These are phyloP conservation scores for Palythoa grandis DNA, from an alignment of 92 coral and sea anemone genomes.

Conservation along the genomic window DNA sequence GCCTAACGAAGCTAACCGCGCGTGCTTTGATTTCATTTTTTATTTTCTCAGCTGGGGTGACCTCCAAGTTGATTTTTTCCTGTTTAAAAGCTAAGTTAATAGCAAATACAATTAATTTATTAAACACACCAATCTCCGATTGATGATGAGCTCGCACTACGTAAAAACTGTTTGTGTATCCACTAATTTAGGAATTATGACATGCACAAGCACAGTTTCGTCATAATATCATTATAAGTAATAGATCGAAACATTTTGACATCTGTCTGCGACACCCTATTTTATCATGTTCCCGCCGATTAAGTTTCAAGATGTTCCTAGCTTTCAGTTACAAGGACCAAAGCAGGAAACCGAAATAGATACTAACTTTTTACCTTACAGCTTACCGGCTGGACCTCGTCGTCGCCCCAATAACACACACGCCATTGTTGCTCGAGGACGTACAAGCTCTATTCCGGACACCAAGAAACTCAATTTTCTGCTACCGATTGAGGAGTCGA, in stretches of 20 bases:
- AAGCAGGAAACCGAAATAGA: conserved; percentile 23
- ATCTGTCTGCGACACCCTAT: background rate
- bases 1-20: too few species aligned
- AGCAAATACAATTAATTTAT: too few species aligned
- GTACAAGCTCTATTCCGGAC: background rate
- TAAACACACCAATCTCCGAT: too few species aligned
- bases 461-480: background rate
- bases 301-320: conserved; percentile 42
- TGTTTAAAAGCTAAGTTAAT: too few species aligned
- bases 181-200: too few species aligned
- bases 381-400: conserved; percentile 30
- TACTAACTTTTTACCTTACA: conserved; percentile 27
- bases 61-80: too few species aligned
- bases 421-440: background rate
- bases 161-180: too few species aligned
- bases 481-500: background rate
- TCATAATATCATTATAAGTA: background rate
- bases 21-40: too few species aligned
- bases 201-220: background rate
- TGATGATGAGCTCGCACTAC: too few species aligned
- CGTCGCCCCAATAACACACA: conserved; percentile 25
- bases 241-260: background rate
- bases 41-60: too few species aligned
- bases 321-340: conserved; percentile 39
- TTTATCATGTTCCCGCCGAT: conserved; percentile 21